Conservation (phyloP, 1,140 invertebrate genomes). For the Sesamia nonagrioides region DNA sequence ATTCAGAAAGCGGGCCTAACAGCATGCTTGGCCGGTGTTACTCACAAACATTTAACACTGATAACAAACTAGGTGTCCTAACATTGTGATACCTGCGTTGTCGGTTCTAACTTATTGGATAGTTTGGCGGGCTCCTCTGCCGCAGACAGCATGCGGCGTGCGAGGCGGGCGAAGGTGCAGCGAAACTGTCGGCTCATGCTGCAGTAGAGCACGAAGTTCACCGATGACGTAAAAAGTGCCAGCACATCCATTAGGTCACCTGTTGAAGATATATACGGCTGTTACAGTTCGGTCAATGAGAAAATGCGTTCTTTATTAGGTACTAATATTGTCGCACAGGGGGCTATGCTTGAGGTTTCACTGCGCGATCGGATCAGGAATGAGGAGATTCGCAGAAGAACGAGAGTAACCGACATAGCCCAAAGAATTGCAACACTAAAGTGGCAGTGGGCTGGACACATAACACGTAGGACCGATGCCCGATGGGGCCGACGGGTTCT, state of each 20-base stretch:
- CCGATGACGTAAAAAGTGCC: slow-evolving; percentile 97
- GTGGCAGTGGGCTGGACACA: too few relatives aligned
- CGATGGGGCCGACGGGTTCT: too few relatives aligned
- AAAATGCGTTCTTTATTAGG: too few relatives aligned
- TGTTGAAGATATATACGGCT: slow-evolving; percentile 68
- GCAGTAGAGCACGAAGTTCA: slow-evolving; percentile 99
- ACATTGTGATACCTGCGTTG: slow-evolving; percentile 74
- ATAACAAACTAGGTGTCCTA: slow-evolving; percentile 29
- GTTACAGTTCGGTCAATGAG: too few relatives aligned
- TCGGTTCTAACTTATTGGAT: slow-evolving; percentile 78
- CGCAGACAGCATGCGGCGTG: slow-evolving; percentile 73
- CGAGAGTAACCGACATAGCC: too few relatives aligned
- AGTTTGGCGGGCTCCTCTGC: slow-evolving; percentile 82
- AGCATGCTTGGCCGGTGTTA: background rate
- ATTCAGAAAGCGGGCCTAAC: background rate
- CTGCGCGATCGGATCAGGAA: too few relatives aligned
- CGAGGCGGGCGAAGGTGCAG: slow-evolving; percentile 92
- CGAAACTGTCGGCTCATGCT: slow-evolving; percentile 99
- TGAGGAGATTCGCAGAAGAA: too few relatives aligned
- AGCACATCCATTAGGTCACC: slow-evolving; percentile 97
- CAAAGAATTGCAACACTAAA: too few relatives aligned
- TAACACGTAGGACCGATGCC: too few relatives aligned
- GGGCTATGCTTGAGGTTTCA: too few relatives aligned
- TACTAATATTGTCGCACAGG: too few relatives aligned
- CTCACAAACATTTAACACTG: slow-evolving; percentile 15